Percentiles rank a stretch among this genome's conserved stretches.
These are phyloP conservation scores for Nerophis ophidion DNA, from an alignment of 2,113 vertebrate genomes.

Conservation along the genomic window DNA sequence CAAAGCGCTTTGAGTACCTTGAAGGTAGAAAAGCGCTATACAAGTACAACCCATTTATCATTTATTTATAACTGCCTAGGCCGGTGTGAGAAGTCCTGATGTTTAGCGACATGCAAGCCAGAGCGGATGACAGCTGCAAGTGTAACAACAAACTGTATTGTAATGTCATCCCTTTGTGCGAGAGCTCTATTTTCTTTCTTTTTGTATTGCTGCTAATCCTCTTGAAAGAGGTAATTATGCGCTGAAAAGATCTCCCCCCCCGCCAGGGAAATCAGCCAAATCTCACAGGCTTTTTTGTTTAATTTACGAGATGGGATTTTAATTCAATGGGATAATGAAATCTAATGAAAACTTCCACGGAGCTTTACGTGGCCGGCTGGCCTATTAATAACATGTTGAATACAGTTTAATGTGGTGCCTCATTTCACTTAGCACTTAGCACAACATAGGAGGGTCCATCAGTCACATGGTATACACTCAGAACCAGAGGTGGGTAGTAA, in stretches of 20 bases:
- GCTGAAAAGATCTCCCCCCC: slow-evolving; percentile 38
- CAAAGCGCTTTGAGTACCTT: too few relatives aligned
- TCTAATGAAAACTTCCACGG: slow-evolving; percentile 45
- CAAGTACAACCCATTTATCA: too few relatives aligned
- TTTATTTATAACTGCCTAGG: too few relatives aligned
- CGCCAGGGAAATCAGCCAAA: slow-evolving; percentile 46
- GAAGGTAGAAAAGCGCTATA: too few relatives aligned
- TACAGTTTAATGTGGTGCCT: slow-evolving; percentile 14
- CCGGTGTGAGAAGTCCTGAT: too few relatives aligned
- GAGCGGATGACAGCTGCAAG: background rate
- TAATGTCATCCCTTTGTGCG: slow-evolving; percentile 9
- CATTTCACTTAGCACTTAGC: background rate
- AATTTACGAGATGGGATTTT: slow-evolving; percentile 49
- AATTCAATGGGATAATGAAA: slow-evolving; percentile 47
- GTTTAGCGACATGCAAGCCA: background rate
- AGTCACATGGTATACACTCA: too few relatives aligned
- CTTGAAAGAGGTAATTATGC: slow-evolving; percentile 44
- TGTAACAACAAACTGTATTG: slow-evolving; percentile 19
- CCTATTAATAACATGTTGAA: slow-evolving; percentile 21
- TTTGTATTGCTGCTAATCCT: slow-evolving; percentile 48
- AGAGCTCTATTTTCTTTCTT: slow-evolving; percentile 29
- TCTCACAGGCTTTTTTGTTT: slow-evolving; percentile 46
- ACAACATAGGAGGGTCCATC: too few relatives aligned
- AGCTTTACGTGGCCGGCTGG: slow-evolving; percentile 16
- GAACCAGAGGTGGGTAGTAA: too few relatives aligned